Percentiles rank a stretch among this genome's conserved stretches.
These are phyloP conservation scores for Drosophila mercatorum DNA, from an alignment of 2,888 invertebrate genomes.

Conservation along the genomic window DNA sequence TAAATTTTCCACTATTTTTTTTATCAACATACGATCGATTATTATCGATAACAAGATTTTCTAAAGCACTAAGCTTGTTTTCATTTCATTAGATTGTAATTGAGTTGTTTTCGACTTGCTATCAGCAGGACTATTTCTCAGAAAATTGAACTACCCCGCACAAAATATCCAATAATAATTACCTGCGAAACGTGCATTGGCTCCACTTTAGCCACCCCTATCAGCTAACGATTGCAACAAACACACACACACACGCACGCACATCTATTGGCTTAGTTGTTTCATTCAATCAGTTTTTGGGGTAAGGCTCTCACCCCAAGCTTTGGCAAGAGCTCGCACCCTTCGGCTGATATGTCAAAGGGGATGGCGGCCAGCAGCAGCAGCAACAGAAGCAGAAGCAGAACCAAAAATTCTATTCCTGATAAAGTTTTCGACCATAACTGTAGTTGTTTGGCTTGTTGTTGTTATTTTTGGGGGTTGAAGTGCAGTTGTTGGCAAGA, in stretches of 20 bases:
- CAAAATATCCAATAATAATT: constrained; percentile 30
- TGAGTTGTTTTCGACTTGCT: background rate
- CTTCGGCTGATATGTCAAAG: constrained; percentile 32
- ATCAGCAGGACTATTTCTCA: constrained; percentile 8
- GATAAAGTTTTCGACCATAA: constrained; percentile 46
- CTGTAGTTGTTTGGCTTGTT: background rate
- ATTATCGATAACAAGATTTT: background rate
- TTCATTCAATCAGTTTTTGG: constrained; percentile 43
- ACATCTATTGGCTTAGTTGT: constrained; percentile 38
- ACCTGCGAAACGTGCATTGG: constrained; percentile 28
- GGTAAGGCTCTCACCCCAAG: constrained; percentile 14
- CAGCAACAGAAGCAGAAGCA: constrained; percentile 8
- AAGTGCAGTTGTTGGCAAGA: constrained; percentile 47
- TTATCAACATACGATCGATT: background rate
- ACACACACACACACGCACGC: constrained; percentile 13
- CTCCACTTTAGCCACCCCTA: constrained; percentile 42
- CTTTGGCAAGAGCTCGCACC: constrained; percentile 21
- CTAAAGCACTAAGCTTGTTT: background rate
- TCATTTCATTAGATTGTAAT: background rate
- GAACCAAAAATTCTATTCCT: constrained; percentile 27
- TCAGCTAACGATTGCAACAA: constrained; percentile 28
- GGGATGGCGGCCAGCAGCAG: constrained; percentile 38
- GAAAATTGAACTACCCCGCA: constrained; percentile 11
- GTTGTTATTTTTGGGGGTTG: constrained; percentile 38
- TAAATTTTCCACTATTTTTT: too few relatives aligned